A percentile compares a stretch with the other conserved stretches of the same genome.
phyloP scores from a whole-genome alignment of 2,113 vertebrate species.

The Willisornis vidua region DNA sequence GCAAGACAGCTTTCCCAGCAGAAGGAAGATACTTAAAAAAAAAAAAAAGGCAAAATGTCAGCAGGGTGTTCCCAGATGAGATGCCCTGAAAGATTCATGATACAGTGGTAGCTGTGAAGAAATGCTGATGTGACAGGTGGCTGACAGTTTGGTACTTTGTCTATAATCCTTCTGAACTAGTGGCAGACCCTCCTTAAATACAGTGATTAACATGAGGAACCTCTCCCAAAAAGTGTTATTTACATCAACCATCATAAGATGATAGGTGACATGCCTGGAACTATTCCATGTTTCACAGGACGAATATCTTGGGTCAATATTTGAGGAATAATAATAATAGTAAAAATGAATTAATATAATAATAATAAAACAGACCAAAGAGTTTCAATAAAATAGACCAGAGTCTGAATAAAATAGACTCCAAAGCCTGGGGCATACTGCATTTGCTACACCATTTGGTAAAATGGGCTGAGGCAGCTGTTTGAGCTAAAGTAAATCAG shows the following conservation, averaged over 20 bases:
- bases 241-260: neutral
- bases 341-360: neutral
- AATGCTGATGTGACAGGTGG: constrained; percentile 24
- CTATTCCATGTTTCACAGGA: neutral
- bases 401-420: neutral
- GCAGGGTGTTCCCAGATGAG: neutral
- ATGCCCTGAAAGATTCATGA: neutral
- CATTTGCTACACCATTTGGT: neutral
- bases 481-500: neutral
- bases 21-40: neutral
- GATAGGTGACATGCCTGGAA: neutral
- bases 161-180: neutral
- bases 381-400: neutral
- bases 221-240: neutral
- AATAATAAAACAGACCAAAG: neutral
- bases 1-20: neutral
- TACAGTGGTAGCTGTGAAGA: neutral
- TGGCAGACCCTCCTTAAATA: neutral
- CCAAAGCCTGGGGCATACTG: neutral
- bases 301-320: neutral
- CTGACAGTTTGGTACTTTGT: constrained; percentile 30
- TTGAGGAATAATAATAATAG: neutral
- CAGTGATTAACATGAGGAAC: neutral
- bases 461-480: neutral
- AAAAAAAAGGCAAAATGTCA: constrained; percentile 7